Evolutionary conservation across 2,113 vertebrate genomes (phyloP).

Genomic region (Callopanchax toddi): DNA sequence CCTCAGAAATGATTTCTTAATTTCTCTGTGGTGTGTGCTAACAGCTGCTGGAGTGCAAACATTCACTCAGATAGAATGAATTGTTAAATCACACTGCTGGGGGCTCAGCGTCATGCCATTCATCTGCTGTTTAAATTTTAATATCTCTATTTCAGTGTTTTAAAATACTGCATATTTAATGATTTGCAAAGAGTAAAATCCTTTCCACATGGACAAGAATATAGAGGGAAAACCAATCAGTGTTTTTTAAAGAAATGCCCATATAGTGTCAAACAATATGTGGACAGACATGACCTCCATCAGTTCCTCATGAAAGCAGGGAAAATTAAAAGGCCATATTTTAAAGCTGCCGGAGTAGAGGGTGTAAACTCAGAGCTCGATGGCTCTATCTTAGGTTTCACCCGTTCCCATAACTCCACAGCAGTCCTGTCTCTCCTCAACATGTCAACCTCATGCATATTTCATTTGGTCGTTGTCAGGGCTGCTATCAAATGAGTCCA

Average conservation of each 20-base stretch:
- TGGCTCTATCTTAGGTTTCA: slow-evolving; percentile 62
- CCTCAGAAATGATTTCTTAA: no score
- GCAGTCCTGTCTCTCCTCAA: slow-evolving; percentile 42
- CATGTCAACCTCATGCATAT: slow-evolving; percentile 71
- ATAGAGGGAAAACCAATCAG: no score
- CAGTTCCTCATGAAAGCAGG: no score
- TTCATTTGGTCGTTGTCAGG: slow-evolving; percentile 57
- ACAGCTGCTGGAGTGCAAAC: no score
- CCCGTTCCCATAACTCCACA: slow-evolving; percentile 46
- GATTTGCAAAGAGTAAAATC: neutral
- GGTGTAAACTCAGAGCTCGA: slow-evolving; percentile 33
- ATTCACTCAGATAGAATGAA: no score
- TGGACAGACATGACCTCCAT: no score
- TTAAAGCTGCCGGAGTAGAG: neutral
- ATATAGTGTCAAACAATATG: no score
- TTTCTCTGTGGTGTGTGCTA: no score
- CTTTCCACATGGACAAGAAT: neutral
- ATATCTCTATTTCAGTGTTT: slow-evolving; percentile 45
- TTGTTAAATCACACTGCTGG: no score
- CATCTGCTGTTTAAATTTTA: slow-evolving; percentile 46
- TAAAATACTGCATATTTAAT: slow-evolving; percentile 46
- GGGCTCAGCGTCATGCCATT: slow-evolving; percentile 10
- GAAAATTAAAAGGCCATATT: neutral
- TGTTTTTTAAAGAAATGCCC: no score
- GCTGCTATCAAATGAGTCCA: slow-evolving; percentile 68